Evolutionary conservation across 2,888 invertebrate species (phyloP), one percentile per base, ranked within the genome.

Genomic region (Oasisia sp.): DNA sequence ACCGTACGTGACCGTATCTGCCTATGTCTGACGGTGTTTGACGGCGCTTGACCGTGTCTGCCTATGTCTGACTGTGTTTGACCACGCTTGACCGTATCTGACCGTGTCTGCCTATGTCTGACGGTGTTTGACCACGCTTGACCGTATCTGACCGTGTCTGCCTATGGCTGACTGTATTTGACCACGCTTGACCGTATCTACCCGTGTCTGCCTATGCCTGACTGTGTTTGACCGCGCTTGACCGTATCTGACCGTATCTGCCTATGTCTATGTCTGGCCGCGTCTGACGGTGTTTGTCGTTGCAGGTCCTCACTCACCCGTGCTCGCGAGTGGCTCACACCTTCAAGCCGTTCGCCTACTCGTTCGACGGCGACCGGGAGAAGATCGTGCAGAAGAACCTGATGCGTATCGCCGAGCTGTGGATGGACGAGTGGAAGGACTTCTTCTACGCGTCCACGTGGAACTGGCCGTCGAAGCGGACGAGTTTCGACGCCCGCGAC

Each of bases 241-340:
- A 27, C 27, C 5, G 58, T 58, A 14, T 14, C 27, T 19, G 27
- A 7, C 74, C 7, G 74, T 19, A 7, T 74, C 19, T n/a, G 74
- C 14, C 74, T 7, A 27, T n/a, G 9, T 11, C 74, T 7, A 27
- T n/a, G 9, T 11, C 19, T n/a, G 74, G 5, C 74, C n/a, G 74
- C 27, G 74, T 27, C 27, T 74, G 74, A 4, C 4, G 27, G 74
- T 74, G 74, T 74, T 27, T 74, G 74, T 7, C 74, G n/a, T 74
- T 74, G 74, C 92, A 94, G 93, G 94, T 95, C 12, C 91, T 94
- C 12, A 94, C 93, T n/a, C 93, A 94, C 89, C 94, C 94, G 27
- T 94, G 94, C 91, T 94, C 94, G 27, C 92, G 94, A 38, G 94
- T 94, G 44, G 94, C 94, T 19, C 94, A 94, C 92, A 93, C 93